These are phyloP conservation scores for Tenebrio molitor DNA, from an alignment of 1,140 invertebrate genomes.

Conservation along the genomic window DNA sequence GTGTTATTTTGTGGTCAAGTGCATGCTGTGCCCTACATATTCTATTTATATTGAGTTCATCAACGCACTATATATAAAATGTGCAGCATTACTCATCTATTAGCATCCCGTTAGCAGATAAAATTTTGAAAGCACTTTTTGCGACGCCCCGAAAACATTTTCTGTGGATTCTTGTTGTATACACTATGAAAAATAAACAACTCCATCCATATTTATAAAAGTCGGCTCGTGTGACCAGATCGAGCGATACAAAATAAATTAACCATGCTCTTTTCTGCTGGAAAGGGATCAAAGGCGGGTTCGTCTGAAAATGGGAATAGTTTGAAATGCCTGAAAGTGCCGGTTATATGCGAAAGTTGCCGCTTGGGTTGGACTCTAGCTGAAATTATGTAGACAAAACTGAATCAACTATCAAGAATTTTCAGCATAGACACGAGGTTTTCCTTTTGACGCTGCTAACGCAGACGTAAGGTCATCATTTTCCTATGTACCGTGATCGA, in stretches of 20 bases:
- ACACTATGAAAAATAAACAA: background rate
- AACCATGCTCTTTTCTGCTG: background rate
- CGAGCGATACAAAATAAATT: background rate
- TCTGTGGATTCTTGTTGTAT: background rate
- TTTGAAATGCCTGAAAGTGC: background rate
- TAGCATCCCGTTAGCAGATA: background rate
- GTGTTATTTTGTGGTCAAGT: constrained; percentile 36
- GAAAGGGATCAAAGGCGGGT: background rate
- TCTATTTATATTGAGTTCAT: constrained; percentile 11
- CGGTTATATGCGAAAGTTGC: background rate
- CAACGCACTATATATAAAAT: constrained; percentile 8
- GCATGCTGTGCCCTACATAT: constrained; percentile 4
- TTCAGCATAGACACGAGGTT: too few relatives aligned
- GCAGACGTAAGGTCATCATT: too few relatives aligned
- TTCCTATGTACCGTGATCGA: too few relatives aligned
- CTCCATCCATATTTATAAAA: background rate
- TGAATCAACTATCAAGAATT: background rate
- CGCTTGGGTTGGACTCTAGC: background rate
- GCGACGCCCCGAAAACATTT: background rate
- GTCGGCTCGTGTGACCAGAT: background rate
- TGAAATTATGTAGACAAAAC: background rate
- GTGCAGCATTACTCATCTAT: background rate
- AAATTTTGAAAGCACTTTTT: background rate
- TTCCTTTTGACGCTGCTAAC: too few relatives aligned
- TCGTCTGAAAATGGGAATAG: background rate